These are phyloP conservation scores for Chloroclystis v-ata DNA, from an alignment of 2,888 invertebrate genomes.

Conservation along the genomic window DNA sequence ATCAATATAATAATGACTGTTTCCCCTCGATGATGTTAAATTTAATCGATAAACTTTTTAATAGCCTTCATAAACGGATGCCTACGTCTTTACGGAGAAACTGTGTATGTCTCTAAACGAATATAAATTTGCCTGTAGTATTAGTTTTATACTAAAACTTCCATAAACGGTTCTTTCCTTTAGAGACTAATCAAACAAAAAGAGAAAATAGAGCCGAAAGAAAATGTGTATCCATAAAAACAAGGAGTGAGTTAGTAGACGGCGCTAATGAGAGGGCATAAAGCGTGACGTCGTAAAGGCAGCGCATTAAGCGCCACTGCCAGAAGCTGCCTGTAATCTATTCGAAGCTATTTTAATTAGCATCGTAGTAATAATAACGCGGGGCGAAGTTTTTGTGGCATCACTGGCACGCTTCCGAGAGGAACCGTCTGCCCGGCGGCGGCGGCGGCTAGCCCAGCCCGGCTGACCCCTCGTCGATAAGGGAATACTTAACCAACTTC, in stretches of 20 bases:
- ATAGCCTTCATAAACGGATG: constrained; percentile 28
- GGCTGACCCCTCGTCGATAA: constrained; percentile 39
- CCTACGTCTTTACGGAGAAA: constrained; percentile 24
- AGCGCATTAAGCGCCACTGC: constrained; percentile 70
- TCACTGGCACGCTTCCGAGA: constrained; percentile 57
- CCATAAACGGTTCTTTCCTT: constrained; percentile 24
- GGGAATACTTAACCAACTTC: constrained; percentile 66
- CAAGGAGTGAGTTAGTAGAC: constrained; percentile 54
- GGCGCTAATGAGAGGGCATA: constrained; percentile 73
- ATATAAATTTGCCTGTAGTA: constrained; percentile 27
- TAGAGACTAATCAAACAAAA: constrained; percentile 41
- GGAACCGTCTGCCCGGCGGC: constrained; percentile 42
- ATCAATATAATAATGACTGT: constrained; percentile 23
- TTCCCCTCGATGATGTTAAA: constrained; percentile 19
- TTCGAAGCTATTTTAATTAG: constrained; percentile 76
- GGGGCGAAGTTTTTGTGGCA: constrained; percentile 69
- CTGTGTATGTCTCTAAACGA: constrained; percentile 24
- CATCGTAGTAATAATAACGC: constrained; percentile 70
- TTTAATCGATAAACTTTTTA: constrained; percentile 28
- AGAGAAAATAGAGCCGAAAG: constrained; percentile 38
- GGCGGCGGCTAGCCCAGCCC: constrained; percentile 27
- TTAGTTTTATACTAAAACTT: constrained; percentile 26
- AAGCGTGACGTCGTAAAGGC: constrained; percentile 75
- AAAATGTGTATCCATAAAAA: constrained; percentile 62
- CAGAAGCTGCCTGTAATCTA: constrained; percentile 74